A percentile compares a stretch with the other conserved stretches of the same genome.
These are phyloP conservation scores for Acheta domesticus DNA, from an alignment of 2,888 invertebrate genomes.

Conservation along the genomic window DNA sequence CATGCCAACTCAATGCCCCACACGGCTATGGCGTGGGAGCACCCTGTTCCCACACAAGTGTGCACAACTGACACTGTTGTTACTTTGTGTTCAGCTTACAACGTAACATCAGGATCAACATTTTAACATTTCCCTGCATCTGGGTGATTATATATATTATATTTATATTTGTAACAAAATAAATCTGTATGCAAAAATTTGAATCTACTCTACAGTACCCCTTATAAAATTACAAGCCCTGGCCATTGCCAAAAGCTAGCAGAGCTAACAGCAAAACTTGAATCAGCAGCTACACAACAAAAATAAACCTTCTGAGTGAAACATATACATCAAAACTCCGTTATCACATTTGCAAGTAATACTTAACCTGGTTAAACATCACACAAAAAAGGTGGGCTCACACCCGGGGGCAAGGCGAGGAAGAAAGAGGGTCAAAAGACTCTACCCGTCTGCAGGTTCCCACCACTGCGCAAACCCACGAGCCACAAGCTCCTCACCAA, in stretches of 20 bases:
- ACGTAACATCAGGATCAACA: background rate
- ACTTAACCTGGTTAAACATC: constrained; percentile 9
- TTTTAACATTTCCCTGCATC: background rate
- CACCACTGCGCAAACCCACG: constrained; percentile 78
- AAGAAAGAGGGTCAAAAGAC: background rate
- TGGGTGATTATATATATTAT: background rate
- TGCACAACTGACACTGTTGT: constrained; percentile 5
- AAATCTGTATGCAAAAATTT: constrained; percentile 18
- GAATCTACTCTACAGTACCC: background rate
- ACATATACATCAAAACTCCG: constrained; percentile 1
- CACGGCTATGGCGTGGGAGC: background rate
- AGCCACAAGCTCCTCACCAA: constrained; percentile 83
- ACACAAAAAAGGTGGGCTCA: constrained; percentile 10
- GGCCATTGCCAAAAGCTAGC: background rate
- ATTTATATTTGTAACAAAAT: constrained; percentile 7
- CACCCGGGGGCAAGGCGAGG: background rate
- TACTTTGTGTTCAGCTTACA: background rate
- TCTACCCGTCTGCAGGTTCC: constrained; percentile 38
- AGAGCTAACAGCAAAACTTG: background rate
- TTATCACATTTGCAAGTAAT: constrained; percentile 12
- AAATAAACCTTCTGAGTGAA: constrained; percentile 18
- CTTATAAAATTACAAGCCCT: constrained; percentile 11
- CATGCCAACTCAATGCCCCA: background rate
- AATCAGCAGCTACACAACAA: constrained; percentile 18
- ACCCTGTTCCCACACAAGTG: background rate